Conservation (phyloP, 2,113 vertebrate genomes). For the Myxocyprinus asiaticus region DNA sequence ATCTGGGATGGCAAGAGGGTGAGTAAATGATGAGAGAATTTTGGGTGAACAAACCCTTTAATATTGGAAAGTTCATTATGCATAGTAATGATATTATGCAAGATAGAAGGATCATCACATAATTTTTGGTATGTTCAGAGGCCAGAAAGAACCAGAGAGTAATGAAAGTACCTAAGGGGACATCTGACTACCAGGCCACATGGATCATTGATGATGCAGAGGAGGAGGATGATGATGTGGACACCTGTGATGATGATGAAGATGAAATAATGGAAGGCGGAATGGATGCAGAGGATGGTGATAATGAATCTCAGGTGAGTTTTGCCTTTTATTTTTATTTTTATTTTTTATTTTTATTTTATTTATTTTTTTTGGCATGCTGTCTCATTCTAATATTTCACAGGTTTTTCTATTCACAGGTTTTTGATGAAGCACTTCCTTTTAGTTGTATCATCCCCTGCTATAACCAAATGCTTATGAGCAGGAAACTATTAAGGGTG, state of each 20-base stretch:
- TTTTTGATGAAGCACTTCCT: background rate
- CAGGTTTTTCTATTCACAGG: background rate
- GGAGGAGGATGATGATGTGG: slow-evolving; percentile 53
- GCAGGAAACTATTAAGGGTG: background rate
- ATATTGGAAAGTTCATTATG: background rate
- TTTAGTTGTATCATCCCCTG: background rate
- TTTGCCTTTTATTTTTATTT: too few relatives aligned
- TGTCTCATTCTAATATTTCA: background rate
- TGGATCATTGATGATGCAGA: slow-evolving; percentile 86
- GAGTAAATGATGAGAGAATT: too few relatives aligned
- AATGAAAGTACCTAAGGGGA: slow-evolving; percentile 93
- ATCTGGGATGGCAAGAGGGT: too few relatives aligned
- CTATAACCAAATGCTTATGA: background rate
- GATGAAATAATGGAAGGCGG: slow-evolving; percentile 72
- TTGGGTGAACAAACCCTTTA: too few relatives aligned
- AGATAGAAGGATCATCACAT: too few relatives aligned
- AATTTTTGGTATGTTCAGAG: slow-evolving; percentile 66
- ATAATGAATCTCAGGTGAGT: slow-evolving; percentile 79
- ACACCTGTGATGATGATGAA: slow-evolving; percentile 63
- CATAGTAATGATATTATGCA: background rate
- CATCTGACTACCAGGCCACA: slow-evolving; percentile 91
- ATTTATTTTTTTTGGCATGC: background rate
- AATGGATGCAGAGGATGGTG: slow-evolving; percentile 74
- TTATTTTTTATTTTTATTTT: too few relatives aligned
- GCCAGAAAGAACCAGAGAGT: slow-evolving; percentile 72